Evolutionary conservation across 2,888 invertebrate species (phyloP).

Genomic region (Pyrrhia umbra): DNA sequence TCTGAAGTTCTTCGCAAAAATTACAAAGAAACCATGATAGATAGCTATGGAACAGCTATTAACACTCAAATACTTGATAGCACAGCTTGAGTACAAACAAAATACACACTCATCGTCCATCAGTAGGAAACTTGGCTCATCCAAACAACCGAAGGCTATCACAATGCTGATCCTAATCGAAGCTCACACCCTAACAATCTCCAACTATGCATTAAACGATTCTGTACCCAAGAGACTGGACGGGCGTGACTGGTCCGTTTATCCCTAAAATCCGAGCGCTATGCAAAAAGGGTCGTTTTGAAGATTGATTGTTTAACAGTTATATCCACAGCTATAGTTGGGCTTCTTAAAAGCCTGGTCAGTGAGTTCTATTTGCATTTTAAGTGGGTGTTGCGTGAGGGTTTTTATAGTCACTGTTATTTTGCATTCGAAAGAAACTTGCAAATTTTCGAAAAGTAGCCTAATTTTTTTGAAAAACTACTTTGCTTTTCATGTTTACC

Average conservation of each 20-base stretch:
- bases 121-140: constrained; percentile 60
- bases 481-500: too few species aligned
- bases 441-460: too few species aligned
- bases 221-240: constrained; percentile 81
- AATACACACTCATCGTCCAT: constrained; percentile 55
- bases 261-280: constrained; percentile 73
- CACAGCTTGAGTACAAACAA: constrained; percentile 32
- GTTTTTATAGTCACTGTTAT: constrained; percentile 54
- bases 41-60: constrained; percentile 4
- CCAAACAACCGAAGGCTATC: constrained; percentile 64
- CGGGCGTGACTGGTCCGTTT: constrained; percentile 83
- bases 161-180: constrained; percentile 76
- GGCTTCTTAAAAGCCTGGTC: constrained; percentile 72
- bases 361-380: constrained; percentile 65
- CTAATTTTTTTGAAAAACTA: too few species aligned
- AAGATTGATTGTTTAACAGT: constrained; percentile 88
- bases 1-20: background rate
- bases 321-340: constrained; percentile 63
- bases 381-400: constrained; percentile 39
- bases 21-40: too few species aligned
- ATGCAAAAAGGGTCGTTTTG: constrained; percentile 85
- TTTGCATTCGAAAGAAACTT: constrained; percentile 35
- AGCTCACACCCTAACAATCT: constrained; percentile 77
- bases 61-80: background rate
- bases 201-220: constrained; percentile 85